Conservation (phyloP, 2,888 invertebrate species). For the Caenorhabditis sp. region DNA sequence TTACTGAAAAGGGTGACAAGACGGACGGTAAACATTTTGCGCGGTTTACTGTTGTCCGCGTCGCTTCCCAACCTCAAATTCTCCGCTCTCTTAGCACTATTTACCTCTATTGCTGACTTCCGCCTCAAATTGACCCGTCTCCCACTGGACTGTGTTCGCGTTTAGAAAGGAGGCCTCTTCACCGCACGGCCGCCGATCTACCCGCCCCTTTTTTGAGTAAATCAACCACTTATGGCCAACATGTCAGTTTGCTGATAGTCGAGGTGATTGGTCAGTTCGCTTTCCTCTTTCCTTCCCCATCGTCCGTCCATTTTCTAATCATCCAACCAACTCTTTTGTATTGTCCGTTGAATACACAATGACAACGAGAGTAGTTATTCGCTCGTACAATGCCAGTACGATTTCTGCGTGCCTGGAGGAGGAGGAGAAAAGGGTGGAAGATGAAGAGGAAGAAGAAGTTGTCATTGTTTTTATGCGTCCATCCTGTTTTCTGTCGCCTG, state of each 20-base stretch:
- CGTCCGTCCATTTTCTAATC: slow-evolving; percentile 3
- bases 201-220: slow-evolving; percentile 53
- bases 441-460: slow-evolving; percentile 30
- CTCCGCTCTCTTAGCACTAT: slow-evolving; percentile 39
- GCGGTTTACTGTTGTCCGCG: slow-evolving; percentile 49
- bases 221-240: slow-evolving; percentile 53
- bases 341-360: slow-evolving; percentile 18
- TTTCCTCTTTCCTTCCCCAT: background rate
- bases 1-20: slow-evolving; percentile 52
- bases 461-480: slow-evolving; percentile 40
- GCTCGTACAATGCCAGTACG: slow-evolving; percentile 53
- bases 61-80: background rate
- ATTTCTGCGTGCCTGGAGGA: slow-evolving; percentile 23
- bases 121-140: slow-evolving; percentile 42
- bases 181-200: slow-evolving; percentile 14
- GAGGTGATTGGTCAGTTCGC: slow-evolving; percentile 13
- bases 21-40: slow-evolving; percentile 48
- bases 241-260: slow-evolving; percentile 53
- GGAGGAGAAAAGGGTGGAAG: too few species aligned
- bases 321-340: slow-evolving; percentile 32
- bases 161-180: slow-evolving; percentile 42
- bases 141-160: slow-evolving; percentile 21
- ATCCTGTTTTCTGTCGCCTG: slow-evolving; percentile 32
- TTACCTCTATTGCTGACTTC: slow-evolving; percentile 50
- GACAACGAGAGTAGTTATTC: slow-evolving; percentile 41